Evolutionary conservation across 2,113 vertebrate genomes (phyloP).

Genomic region (Lampris megalopsis): DNA sequence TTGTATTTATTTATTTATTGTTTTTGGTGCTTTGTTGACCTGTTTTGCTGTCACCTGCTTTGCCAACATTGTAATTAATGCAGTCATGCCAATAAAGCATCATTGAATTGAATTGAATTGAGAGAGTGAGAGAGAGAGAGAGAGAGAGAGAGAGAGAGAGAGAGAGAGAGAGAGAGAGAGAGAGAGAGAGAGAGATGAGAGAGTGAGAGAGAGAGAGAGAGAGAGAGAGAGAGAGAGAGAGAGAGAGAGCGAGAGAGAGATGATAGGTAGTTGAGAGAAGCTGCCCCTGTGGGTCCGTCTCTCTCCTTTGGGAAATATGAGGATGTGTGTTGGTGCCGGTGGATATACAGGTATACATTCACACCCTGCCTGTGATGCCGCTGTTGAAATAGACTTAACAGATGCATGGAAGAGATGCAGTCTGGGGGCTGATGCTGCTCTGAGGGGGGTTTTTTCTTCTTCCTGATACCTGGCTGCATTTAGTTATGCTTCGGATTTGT

Average conservation of each 20-base stretch:
- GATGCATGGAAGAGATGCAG: neutral
- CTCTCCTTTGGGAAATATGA: constrained; percentile 20
- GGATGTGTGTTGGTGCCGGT: neutral
- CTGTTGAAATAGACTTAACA: neutral
- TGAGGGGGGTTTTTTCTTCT: neutral
- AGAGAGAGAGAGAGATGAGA: constrained; percentile 2
- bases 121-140: no score
- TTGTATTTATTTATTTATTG: no score
- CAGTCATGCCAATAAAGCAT: no score
- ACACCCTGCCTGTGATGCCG: no score
- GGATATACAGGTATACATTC: no score
- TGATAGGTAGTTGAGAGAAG: neutral
- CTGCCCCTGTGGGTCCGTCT: neutral
- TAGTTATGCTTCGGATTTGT: neutral
- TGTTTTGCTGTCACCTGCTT: no score
- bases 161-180: no score
- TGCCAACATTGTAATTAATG: no score
- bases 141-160: no score
- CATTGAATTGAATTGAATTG: no score
- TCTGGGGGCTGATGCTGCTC: neutral
- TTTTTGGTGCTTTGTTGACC: no score
- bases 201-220: constrained; percentile 10
- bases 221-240: constrained; percentile 10
- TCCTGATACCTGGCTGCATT: neutral
- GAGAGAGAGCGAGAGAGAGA: neutral